Conservation (phyloP, 2,888 invertebrate species). For the Aleiodes alternator region DNA sequence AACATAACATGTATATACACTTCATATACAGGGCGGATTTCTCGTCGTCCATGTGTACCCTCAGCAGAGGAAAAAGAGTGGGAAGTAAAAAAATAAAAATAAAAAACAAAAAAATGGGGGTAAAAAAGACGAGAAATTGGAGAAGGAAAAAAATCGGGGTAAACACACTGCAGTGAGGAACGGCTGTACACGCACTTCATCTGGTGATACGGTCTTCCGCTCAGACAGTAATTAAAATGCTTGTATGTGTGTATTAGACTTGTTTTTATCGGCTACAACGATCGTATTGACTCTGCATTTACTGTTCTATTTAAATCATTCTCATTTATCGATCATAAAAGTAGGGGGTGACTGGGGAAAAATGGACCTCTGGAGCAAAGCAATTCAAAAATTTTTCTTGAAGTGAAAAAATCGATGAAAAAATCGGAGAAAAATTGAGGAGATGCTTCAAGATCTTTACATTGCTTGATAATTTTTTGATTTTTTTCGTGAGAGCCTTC, state of each 20-base stretch:
- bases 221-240: constrained; percentile 49
- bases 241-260: constrained; percentile 36
- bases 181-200: constrained; percentile 12
- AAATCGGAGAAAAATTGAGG: too few relatives aligned
- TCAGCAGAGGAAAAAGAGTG: constrained; percentile 27
- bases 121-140: constrained; percentile 29
- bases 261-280: constrained; percentile 20
- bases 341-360: too few relatives aligned
- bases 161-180: constrained; percentile 13
- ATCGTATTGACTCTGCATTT: constrained; percentile 2
- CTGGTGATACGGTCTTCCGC: constrained; percentile 34
- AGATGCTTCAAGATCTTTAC: too few relatives aligned
- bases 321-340: not conserved
- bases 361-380: not conserved
- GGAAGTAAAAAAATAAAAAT: not conserved
- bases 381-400: not conserved
- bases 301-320: constrained; percentile 7
- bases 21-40: constrained; percentile 25
- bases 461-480: too few relatives aligned
- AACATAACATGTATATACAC: constrained; percentile 1
- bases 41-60: constrained; percentile 40
- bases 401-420: too few relatives aligned
- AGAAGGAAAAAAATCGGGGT: constrained; percentile 26
- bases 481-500: too few relatives aligned
- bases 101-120: constrained; percentile 39